Base-by-base conservation (phyloP, 2,888 invertebrate species). In the Caradrina clavipalpis region DNA sequence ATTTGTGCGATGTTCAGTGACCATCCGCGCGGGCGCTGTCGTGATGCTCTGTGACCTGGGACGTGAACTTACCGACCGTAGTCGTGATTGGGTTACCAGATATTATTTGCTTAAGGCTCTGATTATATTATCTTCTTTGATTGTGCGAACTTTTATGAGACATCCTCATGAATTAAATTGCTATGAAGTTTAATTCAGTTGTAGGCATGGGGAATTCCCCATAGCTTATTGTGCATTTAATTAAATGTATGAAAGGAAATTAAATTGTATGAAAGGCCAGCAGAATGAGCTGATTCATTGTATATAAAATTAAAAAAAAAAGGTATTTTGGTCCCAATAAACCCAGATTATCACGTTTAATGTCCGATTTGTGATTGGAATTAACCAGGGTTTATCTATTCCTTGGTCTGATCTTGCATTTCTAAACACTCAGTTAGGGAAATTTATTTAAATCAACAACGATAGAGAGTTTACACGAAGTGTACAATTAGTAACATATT, bases 11-110 rank as follows among this genome's bases (percentile, higher is more conserved):
- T 80, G 81, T 69, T 69, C 79, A 77, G 80, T 82, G 84, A 78
- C 78, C 86, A 76, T 81, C 80, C 81, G 75, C 78, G 49, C 64
- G 73, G 84, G 89, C 90, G 49, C 64, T 75, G 84, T 90, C 90
- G 89, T 89, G 91, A 90, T 87, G 81, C 66, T 77, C 79, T 71
- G 66, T 81, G 88, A 87, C 86, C 88, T 83, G 78, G 3, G 58
- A 78, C 76, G 81, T 87, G 86, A 88, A 88, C 87, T 82, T 67
- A 66, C 54, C 84, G 86, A 82, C 83, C 73, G 69, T 11, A 79
- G 78, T 87, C 88, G 86, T 84, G 87, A 86, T 76, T 66, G 68
- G 70, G 70, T 51, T 59, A 55, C 84, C 73, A 82, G 60, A 22
- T 67, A 66, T 79, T 77, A 66, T 77, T 69, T 69, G 51, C 56